Evolutionary conservation across 1,140 invertebrate genomes (phyloP).

Genomic region (Neomicropteryx cornuta): DNA sequence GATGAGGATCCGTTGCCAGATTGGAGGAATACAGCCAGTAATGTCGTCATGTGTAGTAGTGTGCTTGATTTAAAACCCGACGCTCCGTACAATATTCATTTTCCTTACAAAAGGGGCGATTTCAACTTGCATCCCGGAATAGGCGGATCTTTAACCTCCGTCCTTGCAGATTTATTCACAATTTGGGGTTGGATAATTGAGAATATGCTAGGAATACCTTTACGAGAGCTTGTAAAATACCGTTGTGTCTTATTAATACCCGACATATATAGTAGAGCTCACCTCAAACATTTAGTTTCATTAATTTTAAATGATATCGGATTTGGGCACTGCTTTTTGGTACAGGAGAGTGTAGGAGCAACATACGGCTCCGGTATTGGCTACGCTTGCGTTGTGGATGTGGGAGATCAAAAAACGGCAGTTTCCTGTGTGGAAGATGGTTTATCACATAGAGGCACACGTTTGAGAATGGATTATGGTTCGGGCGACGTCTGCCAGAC

Average conservation of each 20-base stretch:
- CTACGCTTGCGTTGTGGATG: constrained; percentile 89
- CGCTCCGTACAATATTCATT: constrained; percentile 73
- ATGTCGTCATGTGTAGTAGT: constrained; percentile 56
- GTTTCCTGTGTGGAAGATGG: constrained; percentile 95
- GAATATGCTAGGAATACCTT: constrained; percentile 62
- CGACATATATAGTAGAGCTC: constrained; percentile 80
- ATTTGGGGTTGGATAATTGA: constrained; percentile 80
- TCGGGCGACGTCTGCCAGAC: constrained; percentile 81
- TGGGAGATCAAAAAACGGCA: constrained; percentile 91
- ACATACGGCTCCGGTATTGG: constrained; percentile 89
- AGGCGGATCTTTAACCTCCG: constrained; percentile 73
- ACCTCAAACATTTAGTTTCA: constrained; percentile 76
- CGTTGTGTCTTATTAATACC: constrained; percentile 81
- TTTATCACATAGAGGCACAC: constrained; percentile 79
- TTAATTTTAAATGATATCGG: constrained; percentile 72
- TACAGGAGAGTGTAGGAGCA: constrained; percentile 79
- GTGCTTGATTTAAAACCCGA: constrained; percentile 62
- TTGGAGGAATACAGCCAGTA: constrained; percentile 49
- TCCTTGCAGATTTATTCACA: constrained; percentile 72
- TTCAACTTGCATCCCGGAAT: constrained; percentile 74
- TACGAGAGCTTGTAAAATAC: constrained; percentile 70
- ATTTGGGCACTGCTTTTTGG: constrained; percentile 82
- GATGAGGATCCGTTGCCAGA: constrained; percentile 39
- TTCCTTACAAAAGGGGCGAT: constrained; percentile 78
- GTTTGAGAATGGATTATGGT: constrained; percentile 76